phyloP scores from a whole-genome alignment of 23 tunicate species.

The Clavelina lepadiformis region DNA sequence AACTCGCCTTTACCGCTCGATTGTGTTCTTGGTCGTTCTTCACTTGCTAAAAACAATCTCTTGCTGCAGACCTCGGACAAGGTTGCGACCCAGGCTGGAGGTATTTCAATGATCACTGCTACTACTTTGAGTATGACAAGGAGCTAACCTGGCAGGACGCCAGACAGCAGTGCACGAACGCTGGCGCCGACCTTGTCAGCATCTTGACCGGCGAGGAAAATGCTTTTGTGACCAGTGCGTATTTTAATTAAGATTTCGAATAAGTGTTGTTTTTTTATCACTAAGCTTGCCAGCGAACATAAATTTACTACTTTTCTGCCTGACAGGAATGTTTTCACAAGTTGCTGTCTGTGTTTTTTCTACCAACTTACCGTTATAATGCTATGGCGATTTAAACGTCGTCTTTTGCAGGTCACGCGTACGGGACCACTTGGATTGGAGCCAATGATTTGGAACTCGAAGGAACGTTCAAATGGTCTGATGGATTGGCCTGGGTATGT shows the following conservation, averaged over 20 bases:
- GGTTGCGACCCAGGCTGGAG: conserved; percentile 95
- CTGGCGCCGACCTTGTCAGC: conserved; percentile 66
- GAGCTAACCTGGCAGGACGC: conserved; percentile 40
- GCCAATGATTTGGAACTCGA: conserved; percentile 35
- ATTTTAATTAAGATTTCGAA: background rate
- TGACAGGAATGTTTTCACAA: no score
- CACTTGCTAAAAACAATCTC: no score
- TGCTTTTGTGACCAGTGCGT: conserved; percentile 67
- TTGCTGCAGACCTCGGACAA: conserved; percentile 30
- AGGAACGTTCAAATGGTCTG: conserved; percentile 52
- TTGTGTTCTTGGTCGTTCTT: background rate
- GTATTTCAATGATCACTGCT: conserved; percentile 56
- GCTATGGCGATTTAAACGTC: background rate
- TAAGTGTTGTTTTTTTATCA: no score
- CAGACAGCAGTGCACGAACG: conserved; percentile 28
- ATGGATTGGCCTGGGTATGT: conserved; percentile 78
- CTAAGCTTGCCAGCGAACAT: no score
- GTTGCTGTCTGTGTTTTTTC: no score
- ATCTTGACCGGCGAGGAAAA: conserved; percentile 64
- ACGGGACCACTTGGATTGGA: conserved; percentile 61
- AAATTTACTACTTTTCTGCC: no score
- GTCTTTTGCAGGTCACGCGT: conserved; percentile 57
- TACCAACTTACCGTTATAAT: no score
- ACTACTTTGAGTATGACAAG: conserved; percentile 36
- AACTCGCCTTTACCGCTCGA: background rate